phyloP scores from a whole-genome alignment of 2,113 vertebrate genomes.

The Pardalotus punctatus region DNA sequence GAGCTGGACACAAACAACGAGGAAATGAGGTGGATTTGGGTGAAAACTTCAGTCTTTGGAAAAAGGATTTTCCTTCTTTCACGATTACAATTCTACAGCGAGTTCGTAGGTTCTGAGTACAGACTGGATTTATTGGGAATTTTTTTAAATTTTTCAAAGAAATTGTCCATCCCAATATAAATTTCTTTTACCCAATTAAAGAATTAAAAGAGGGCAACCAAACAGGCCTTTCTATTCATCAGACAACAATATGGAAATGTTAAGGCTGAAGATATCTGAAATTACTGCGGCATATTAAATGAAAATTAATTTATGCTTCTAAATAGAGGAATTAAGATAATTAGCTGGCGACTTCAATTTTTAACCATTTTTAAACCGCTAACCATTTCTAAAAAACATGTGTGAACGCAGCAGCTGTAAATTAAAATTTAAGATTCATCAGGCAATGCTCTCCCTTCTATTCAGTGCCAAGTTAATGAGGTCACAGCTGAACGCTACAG shows the following conservation, averaged over 20 bases:
- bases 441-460: not conserved
- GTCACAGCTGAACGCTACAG: not conserved
- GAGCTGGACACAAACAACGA: not conserved
- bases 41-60: not conserved
- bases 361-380: not conserved
- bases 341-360: not conserved
- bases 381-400: not conserved
- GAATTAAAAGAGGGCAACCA: not conserved
- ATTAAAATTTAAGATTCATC: not conserved
- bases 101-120: not conserved
- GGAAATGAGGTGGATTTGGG: not conserved
- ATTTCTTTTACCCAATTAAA: not conserved
- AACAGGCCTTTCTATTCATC: not conserved
- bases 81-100: rapidly evolving
- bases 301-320: not conserved
- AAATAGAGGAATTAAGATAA: not conserved
- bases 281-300: not conserved
- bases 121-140: not conserved
- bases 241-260: not conserved
- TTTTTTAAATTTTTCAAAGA: not conserved
- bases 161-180: not conserved
- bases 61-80: not conserved
- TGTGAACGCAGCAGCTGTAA: not conserved
- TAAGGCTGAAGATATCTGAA: not conserved
- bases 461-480: constrained; percentile 23